Evolutionary conservation across 2,113 vertebrate species (phyloP).

Genomic region (Emydura subglobosa): DNA sequence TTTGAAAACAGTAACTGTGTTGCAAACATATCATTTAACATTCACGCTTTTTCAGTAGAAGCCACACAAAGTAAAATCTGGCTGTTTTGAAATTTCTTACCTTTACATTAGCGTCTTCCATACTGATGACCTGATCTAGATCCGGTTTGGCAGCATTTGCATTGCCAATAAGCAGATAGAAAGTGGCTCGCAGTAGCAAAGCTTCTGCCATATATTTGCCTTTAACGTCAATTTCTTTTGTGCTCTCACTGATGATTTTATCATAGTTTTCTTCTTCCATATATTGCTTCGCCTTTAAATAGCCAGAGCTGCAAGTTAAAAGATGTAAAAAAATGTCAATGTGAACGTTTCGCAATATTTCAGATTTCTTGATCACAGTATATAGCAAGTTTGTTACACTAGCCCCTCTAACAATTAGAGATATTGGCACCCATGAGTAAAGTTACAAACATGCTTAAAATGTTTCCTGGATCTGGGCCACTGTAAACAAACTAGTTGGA

Average conservation of each 20-base stretch:
- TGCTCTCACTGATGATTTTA: conserved; percentile 99
- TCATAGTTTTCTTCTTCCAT: conserved; percentile 99
- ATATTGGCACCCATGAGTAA: neutral
- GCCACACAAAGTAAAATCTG: neutral
- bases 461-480: neutral
- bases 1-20: neutral
- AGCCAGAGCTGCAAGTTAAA: conserved; percentile 87
- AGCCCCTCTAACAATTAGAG: neutral
- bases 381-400: neutral
- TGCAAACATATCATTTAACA: neutral
- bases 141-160: conserved; percentile 94
- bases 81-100: conserved; percentile 70
- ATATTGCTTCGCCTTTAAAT: conserved; percentile 97
- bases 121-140: conserved; percentile 94
- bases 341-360: neutral
- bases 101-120: conserved; percentile 95
- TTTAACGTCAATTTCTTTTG: conserved; percentile 94
- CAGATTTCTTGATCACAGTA: neutral
- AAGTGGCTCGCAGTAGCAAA: conserved; percentile 94
- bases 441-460: neutral
- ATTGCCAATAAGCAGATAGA: conserved; percentile 97
- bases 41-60: neutral
- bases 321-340: neutral
- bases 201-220: conserved; percentile 95
- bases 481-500: neutral